Evolutionary conservation across 1,140 invertebrate species (phyloP), one percentile per base, ranked within the genome.

Genomic region (Oncopodura yosiiana): DNA sequence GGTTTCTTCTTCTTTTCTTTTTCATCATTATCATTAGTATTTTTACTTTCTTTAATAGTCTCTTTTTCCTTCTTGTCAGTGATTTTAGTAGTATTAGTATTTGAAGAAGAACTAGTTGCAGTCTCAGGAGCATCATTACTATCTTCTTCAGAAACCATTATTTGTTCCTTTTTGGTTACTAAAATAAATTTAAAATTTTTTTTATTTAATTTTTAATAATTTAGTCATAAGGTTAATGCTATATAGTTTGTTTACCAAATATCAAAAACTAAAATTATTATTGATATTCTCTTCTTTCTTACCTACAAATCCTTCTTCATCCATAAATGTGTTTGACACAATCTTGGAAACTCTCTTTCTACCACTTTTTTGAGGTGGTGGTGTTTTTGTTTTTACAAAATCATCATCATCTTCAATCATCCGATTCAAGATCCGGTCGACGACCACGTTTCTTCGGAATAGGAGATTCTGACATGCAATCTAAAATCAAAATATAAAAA

Each of bases 271-370:
- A 48, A 30, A 50, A 50, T 8, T 18, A 19, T 18, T n/a, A 12
- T 1, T 36, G 9, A 48, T n/a, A n/a, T 16, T 48, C 18, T 21
- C 18, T 16, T 9, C 19, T n/a, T n/a, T 27, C 42, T 19, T 60
- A 64, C 60, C 60, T 29, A 59, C 16, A 44, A 30, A 60, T 1
- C 60, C 62, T 21, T 64, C 62, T n/a, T 60, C 49, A 50, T 60
- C 57, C 24, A 53, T 39, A 30, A 30, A 53, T 29, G 42, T 38
- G 27, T 61, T 56, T 11, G 60, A 42, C 14, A 63, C 51, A 8
- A 38, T 43, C 43, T 63, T 63, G 3, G 36, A 24, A 26, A 60
- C 58, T 38, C 49, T 39, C 37, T 26, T 56, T 34, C 43, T 43
- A 26, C 49, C 53, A 14, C 1, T 21, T 16, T 19, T 27, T 16